Percentiles rank a stretch among this genome's conserved stretches.
phyloP scores from a whole-genome alignment of 1,140 invertebrate genomes.

The Pseudomyrmex flavicornis region DNA sequence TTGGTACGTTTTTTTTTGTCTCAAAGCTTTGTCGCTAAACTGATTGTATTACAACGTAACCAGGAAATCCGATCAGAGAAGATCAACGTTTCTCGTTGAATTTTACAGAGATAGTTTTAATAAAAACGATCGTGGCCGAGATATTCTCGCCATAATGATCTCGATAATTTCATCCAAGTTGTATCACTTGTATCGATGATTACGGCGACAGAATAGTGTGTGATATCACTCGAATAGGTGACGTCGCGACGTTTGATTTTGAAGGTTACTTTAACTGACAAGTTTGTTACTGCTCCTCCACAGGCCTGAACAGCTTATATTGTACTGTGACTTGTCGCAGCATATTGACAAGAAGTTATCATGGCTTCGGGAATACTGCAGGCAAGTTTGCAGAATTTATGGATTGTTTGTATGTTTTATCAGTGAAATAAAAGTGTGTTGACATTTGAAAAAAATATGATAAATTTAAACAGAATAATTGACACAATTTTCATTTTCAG shows the following conservation, averaged over 20 bases:
- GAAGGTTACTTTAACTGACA: conserved; percentile 29
- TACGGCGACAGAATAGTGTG: neutral
- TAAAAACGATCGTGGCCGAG: neutral
- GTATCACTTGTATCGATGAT: neutral
- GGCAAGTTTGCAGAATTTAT: conserved; percentile 18
- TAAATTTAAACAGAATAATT: neutral
- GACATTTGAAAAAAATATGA: neutral
- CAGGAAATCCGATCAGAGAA: neutral
- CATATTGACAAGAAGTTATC: neutral
- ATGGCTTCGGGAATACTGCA: conserved; percentile 52
- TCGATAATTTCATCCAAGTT: neutral
- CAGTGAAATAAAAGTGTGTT: neutral
- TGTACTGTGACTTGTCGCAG: neutral
- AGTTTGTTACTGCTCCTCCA: neutral
- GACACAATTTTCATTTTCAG: conserved; percentile 84
- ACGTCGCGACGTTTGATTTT: conserved; percentile 7
- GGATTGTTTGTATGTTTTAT: neutral
- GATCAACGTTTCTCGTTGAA: neutral
- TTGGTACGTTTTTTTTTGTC: too few species aligned
- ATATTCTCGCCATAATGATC: neutral
- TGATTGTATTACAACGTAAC: too few species aligned
- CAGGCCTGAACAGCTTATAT: neutral
- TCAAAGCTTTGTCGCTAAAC: too few species aligned
- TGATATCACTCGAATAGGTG: conserved; percentile 8
- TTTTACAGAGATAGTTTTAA: neutral